A percentile compares a stretch with the other conserved stretches of the same genome.
phyloP scores from a whole-genome alignment of 2,888 invertebrate genomes.

The Sylvicola fuscatus region DNA sequence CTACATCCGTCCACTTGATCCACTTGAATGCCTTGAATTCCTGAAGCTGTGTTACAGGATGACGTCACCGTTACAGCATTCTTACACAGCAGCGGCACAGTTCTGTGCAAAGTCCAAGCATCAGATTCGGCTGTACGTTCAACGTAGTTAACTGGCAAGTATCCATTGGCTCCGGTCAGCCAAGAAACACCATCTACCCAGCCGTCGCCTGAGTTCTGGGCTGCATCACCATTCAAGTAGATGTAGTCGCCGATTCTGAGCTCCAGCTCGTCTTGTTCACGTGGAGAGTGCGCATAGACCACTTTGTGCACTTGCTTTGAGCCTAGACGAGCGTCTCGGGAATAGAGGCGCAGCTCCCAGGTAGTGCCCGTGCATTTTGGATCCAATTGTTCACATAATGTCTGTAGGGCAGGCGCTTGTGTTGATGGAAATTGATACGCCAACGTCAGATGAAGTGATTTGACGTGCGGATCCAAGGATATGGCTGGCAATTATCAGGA shows the following conservation, averaged over 20 bases:
- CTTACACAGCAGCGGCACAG: slow-evolving; percentile 28
- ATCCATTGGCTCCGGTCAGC: slow-evolving; percentile 46
- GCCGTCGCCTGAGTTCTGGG: slow-evolving; percentile 55
- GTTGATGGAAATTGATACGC: slow-evolving; percentile 69
- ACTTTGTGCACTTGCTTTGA: slow-evolving; percentile 59
- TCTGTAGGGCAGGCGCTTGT: slow-evolving; percentile 49
- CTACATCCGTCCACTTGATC: too few relatives aligned
- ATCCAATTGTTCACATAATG: slow-evolving; percentile 50
- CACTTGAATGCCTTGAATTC: too few relatives aligned
- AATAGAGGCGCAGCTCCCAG: slow-evolving; percentile 79
- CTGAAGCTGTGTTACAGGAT: slow-evolving; percentile 10
- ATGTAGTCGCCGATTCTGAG: slow-evolving; percentile 70
- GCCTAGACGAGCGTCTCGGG: slow-evolving; percentile 56
- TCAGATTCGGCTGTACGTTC: slow-evolving; percentile 72
- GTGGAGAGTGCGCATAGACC: slow-evolving; percentile 52
- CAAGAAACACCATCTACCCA: slow-evolving; percentile 77
- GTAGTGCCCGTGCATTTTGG: slow-evolving; percentile 35
- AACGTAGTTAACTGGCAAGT: slow-evolving; percentile 63
- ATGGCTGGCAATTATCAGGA: slow-evolving; percentile 31
- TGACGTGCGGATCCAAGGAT: slow-evolving; percentile 58
- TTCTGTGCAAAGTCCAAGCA: slow-evolving; percentile 74
- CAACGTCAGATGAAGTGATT: slow-evolving; percentile 70
- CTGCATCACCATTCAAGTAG: slow-evolving; percentile 54
- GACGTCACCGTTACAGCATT: not conserved
- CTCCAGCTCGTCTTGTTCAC: slow-evolving; percentile 67